Conservation (phyloP, 2,888 invertebrate genomes). For the Erebia ligea region DNA sequence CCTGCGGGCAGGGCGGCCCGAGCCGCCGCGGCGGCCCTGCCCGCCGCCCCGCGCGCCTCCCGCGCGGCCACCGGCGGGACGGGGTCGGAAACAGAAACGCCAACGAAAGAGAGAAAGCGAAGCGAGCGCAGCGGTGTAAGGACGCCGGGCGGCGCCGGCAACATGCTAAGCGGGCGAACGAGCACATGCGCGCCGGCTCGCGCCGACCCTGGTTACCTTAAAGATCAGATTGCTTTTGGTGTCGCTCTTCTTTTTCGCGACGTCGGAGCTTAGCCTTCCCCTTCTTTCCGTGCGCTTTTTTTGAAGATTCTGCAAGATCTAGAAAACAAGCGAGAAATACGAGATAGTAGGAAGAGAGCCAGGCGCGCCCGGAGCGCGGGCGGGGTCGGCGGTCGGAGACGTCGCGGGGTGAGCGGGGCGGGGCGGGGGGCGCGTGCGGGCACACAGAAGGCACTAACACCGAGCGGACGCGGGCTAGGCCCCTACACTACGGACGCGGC, state of each 20-base stretch:
- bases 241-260: constrained; percentile 95
- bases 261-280: constrained; percentile 97
- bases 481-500: constrained; percentile 68
- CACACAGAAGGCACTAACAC: constrained; percentile 70
- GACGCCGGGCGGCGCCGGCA: constrained; percentile 78
- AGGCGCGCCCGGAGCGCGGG: constrained; percentile 75
- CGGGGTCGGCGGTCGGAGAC: constrained; percentile 61
- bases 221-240: constrained; percentile 99
- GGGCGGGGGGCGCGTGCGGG: constrained; percentile 56
- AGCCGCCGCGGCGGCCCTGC: constrained; percentile 58
- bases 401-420: constrained; percentile 62
- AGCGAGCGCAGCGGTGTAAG: constrained; percentile 78
- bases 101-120: constrained; percentile 78
- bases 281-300: constrained; percentile 99
- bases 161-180: constrained; percentile 83
- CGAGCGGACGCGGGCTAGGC: constrained; percentile 74
- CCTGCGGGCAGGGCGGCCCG: constrained; percentile 53
- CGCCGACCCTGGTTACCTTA: constrained; percentile 94
- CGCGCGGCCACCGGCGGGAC: constrained; percentile 72
- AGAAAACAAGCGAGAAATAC: constrained; percentile 96
- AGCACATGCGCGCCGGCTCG: constrained; percentile 82
- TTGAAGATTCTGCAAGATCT: constrained; percentile 99
- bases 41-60: constrained; percentile 56
- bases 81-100: constrained; percentile 67
- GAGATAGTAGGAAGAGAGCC: constrained; percentile 89